These are phyloP conservation scores for Onychomys arenicola DNA, from an alignment of 2,797 vertebrate species.

Conservation along the genomic window DNA sequence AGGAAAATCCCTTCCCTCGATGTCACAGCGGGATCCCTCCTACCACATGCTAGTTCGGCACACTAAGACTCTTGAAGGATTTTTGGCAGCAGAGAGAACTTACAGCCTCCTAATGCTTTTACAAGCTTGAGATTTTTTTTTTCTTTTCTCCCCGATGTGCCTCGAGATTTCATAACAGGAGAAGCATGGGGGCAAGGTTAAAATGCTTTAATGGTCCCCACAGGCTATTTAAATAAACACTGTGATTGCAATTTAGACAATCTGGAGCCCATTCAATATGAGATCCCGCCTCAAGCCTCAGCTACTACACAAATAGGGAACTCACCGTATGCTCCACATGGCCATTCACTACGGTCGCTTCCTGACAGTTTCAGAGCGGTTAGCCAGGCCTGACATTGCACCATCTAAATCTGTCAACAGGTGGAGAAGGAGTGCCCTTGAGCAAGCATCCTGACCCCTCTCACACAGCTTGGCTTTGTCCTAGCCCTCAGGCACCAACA, in stretches of 20 bases:
- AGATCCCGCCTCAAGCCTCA: conserved; percentile 84
- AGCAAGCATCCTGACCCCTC: conserved; percentile 86
- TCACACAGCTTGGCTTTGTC: conserved; percentile 88
- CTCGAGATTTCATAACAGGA: conserved; percentile 81
- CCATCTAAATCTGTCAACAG: conserved; percentile 88
- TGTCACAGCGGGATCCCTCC: conserved; percentile 80
- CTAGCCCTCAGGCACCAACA: conserved; percentile 75
- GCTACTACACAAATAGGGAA: conserved; percentile 86
- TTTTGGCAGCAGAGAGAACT: conserved; percentile 78
- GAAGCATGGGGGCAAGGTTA: conserved; percentile 86
- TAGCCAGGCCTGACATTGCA: conserved; percentile 80
- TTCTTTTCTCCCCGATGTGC: conserved; percentile 74
- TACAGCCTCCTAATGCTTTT: conserved; percentile 79
- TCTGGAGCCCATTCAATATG: conserved; percentile 87
- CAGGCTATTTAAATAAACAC: conserved; percentile 86
- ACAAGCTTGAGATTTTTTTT: conserved; percentile 77
- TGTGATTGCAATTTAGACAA: conserved; percentile 86
- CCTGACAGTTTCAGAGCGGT: conserved; percentile 11
- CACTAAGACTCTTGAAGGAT: conserved; percentile 81
- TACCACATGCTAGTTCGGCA: conserved; percentile 75
- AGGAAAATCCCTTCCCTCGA: conserved; percentile 82
- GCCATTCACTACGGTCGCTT: neutral
- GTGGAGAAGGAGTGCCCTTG: conserved; percentile 82
- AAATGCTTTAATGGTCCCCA: conserved; percentile 84
- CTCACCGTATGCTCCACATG: conserved; percentile 76